These are phyloP conservation scores for Sceloporus tristichus DNA, from an alignment of 2,113 vertebrate genomes.

Conservation along the genomic window DNA sequence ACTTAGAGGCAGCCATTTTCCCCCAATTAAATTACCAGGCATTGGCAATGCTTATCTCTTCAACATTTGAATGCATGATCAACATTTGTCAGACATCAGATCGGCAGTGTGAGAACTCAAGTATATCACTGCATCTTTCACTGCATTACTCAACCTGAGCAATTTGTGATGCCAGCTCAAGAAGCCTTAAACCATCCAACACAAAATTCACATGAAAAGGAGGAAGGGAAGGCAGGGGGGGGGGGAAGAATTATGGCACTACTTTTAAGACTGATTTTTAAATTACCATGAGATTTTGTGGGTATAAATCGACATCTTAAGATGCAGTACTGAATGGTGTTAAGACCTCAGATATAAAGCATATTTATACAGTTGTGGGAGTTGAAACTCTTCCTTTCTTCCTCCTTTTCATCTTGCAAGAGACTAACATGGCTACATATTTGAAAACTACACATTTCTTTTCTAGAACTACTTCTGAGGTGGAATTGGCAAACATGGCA, in stretches of 20 bases:
- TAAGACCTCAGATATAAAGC: no score
- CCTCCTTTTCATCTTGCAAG: background rate
- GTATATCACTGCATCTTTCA: background rate
- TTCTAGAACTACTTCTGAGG: background rate
- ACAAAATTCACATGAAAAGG: background rate
- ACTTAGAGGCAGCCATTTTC: constrained; percentile 51
- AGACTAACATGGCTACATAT: no score
- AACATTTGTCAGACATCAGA: constrained; percentile 50
- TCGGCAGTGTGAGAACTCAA: background rate
- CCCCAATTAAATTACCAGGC: constrained; percentile 41
- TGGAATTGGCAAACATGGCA: background rate
- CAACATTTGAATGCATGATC: constrained; percentile 40
- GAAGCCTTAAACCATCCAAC: background rate
- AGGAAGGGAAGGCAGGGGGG: no score
- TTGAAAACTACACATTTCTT: background rate
- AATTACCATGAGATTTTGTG: no score
- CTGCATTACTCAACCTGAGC: background rate
- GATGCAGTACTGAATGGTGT: no score
- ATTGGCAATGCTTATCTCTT: constrained; percentile 52
- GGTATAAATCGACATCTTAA: no score
- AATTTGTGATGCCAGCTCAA: background rate
- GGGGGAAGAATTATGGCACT: no score
- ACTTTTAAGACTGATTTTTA: no score
- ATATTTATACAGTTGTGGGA: no score
- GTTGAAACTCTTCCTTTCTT: background rate